phyloP scores from a whole-genome alignment of 2,797 vertebrate species.

The Hyperoplus immaculatus region DNA sequence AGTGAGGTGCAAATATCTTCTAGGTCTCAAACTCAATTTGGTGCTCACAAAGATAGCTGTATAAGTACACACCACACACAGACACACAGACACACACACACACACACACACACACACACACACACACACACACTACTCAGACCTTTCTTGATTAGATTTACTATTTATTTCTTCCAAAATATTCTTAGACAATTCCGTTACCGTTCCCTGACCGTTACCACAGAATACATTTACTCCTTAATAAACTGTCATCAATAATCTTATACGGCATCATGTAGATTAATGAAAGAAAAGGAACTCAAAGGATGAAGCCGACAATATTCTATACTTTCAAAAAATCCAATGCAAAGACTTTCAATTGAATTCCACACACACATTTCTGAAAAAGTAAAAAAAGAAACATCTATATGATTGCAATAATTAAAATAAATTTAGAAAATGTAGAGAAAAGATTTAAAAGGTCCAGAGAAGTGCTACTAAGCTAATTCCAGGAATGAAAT shows the following conservation, averaged over 20 bases:
- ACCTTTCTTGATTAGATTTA: neutral
- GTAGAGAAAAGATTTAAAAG: too few relatives aligned
- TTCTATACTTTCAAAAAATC: neutral
- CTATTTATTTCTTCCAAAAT: neutral
- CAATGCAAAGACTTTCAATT: neutral
- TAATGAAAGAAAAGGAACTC: neutral
- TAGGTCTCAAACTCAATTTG: too few relatives aligned
- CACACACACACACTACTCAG: neutral
- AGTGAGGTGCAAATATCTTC: too few relatives aligned
- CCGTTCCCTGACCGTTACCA: neutral
- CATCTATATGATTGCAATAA: too few relatives aligned
- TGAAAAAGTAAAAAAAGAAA: neutral
- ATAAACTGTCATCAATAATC: neutral
- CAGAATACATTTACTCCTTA: neutral
- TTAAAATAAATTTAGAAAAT: too few relatives aligned
- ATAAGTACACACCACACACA: too few relatives aligned
- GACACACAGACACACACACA: too few relatives aligned
- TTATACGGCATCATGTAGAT: neutral
- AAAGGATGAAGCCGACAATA: neutral
- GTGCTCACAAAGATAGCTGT: neutral
- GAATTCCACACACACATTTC: neutral
- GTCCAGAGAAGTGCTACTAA: too few relatives aligned
- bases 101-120: too few relatives aligned
- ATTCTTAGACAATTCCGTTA: neutral
- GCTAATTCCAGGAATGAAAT: too few relatives aligned